Conservation (phyloP, 2,888 invertebrate genomes). For the Macaria notata region DNA sequence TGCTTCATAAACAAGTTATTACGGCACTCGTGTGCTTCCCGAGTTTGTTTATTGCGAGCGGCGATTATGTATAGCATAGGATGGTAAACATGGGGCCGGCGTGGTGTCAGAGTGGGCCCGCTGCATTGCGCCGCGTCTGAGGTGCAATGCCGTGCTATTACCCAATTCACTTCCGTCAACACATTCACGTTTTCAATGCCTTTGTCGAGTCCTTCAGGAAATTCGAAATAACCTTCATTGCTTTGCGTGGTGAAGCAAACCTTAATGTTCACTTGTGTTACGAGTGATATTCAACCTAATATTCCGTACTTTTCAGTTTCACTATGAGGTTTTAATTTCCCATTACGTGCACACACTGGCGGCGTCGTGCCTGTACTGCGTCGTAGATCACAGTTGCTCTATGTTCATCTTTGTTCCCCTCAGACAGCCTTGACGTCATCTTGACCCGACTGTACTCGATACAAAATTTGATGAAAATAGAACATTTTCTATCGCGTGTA, state of each 20-base stretch:
- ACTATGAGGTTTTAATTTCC: slow-evolving; percentile 8
- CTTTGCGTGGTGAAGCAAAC: too few relatives aligned
- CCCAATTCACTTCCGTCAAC: slow-evolving; percentile 21
- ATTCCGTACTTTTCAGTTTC: background rate
- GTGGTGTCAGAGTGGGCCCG: slow-evolving; percentile 57
- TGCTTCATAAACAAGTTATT: slow-evolving; percentile 36
- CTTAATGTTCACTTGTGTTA: too few relatives aligned
- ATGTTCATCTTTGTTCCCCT: slow-evolving; percentile 38
- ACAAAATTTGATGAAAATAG: slow-evolving; percentile 43
- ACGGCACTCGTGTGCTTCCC: slow-evolving; percentile 29
- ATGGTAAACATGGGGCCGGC: slow-evolving; percentile 59
- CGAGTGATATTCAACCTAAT: too few relatives aligned
- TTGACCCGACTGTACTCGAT: slow-evolving; percentile 47
- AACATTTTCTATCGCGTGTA: slow-evolving; percentile 35
- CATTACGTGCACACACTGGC: slow-evolving; percentile 19
- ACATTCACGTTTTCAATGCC: slow-evolving; percentile 6
- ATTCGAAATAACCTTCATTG: background rate
- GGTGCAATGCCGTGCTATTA: slow-evolving; percentile 59
- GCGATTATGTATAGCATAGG: slow-evolving; percentile 55
- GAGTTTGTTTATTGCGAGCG: slow-evolving; percentile 43
- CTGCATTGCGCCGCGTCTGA: slow-evolving; percentile 68
- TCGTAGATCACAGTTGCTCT: slow-evolving; percentile 35
- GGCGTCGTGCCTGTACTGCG: slow-evolving; percentile 35
- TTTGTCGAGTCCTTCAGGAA: slow-evolving; percentile 2
- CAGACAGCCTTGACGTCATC: slow-evolving; percentile 49